A percentile compares a stretch with the other conserved stretches of the same genome.
Evolutionary conservation across 2,797 vertebrate species (phyloP).

Genomic region (Bradypodion ventrale): DNA sequence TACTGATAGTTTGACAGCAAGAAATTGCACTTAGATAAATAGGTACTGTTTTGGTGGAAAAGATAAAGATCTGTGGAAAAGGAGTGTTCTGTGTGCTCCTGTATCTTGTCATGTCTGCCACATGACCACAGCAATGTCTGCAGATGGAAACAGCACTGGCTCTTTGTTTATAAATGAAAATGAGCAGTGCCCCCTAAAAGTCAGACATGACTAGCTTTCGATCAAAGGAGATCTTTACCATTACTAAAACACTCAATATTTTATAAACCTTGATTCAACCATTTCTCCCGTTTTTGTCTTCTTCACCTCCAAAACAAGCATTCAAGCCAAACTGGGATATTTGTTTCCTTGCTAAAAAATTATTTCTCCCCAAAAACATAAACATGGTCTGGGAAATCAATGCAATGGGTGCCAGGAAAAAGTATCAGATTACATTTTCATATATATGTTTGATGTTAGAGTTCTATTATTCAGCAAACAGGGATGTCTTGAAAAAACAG

Average conservation of each 20-base stretch:
- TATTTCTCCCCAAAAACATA: neutral
- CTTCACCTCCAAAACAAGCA: neutral
- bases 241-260: neutral
- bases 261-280: neutral
- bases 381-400: slow-evolving; percentile 9
- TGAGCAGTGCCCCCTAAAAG: too few species aligned
- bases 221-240: too few species aligned
- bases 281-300: neutral
- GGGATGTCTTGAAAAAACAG: slow-evolving; percentile 5
- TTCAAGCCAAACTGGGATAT: neutral
- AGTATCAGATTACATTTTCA: neutral
- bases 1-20: neutral
- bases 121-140: too few species aligned
- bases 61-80: too few species aligned
- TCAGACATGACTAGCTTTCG: too few species aligned
- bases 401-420: neutral
- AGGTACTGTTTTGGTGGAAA: too few species aligned
- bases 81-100: too few species aligned
- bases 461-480: slow-evolving; percentile 10
- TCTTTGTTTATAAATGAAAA: too few species aligned
- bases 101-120: too few species aligned
- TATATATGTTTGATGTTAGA: neutral
- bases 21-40: too few species aligned
- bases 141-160: too few species aligned
- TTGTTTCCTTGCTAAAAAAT: neutral